Evolutionary conservation across 1,140 invertebrate genomes (phyloP), one percentile per base, ranked within the genome.

Genomic region (Pseudomyrmex concolor): DNA sequence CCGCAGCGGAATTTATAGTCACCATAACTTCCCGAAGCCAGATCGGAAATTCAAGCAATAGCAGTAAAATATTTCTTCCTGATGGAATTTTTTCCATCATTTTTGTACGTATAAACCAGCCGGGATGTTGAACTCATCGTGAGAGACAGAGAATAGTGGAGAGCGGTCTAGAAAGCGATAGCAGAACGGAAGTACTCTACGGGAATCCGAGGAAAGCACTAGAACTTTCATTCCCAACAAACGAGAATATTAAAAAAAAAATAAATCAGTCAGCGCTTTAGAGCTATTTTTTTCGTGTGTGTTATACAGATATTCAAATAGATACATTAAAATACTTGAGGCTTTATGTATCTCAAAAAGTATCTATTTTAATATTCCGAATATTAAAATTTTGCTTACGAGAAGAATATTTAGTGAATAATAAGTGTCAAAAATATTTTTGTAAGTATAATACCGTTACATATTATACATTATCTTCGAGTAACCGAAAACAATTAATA

Each of bases 1-100:
- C 5, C 17, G 19, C 62, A 43, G 1, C 55, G 67, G 63, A 82
- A 84, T 84, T 84, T 84, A 84, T 66, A 77, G 55, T 80, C 51
- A 71, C 80, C 77, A 82, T 84, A 84, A 82, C 78, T 73, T 66
- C 9, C 77, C 15, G 67, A 50, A 13, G 68, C 67, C 43, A 25
- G 54, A 84, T 84, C 77, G 67, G 83, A 84, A 82, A 82, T 64
- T 80, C 70, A 84, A 82, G 77, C 78, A 81, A 84, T 84, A 70
- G 77, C 60, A 80, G 76, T 84, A 81, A 84, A 84, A 73, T 82
- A 84, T 82, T 84, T 73, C 62, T 82, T 43, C 68, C 68, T 73
- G 67, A 78, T 51, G 51, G 68, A 72, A 62, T 78, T 72, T 72
- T 81, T 82, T 45, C 64, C 59, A 78, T 68, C 66, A 67, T 50